These are phyloP conservation scores for Trachelus troglodyta DNA, from an alignment of 2,888 invertebrate genomes.

Conservation along the genomic window DNA sequence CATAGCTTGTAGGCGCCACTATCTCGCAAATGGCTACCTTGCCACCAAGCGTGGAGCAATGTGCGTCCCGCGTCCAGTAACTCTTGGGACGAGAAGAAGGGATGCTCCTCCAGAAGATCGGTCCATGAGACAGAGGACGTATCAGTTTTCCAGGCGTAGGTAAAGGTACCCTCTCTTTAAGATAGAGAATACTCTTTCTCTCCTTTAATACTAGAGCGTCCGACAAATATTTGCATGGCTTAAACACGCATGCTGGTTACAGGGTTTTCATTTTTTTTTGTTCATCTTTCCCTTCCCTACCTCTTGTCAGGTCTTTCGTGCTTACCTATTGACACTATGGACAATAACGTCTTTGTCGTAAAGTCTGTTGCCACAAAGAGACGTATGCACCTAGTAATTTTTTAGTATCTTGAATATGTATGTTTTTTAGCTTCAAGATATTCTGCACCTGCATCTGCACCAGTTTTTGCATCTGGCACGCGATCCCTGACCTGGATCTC, in stretches of 20 bases:
- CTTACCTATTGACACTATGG: constrained; percentile 27
- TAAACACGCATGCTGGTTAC: background rate
- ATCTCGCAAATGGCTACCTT: background rate
- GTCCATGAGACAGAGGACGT: background rate
- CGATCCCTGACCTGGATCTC: background rate
- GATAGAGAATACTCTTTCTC: background rate
- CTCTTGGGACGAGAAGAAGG: background rate
- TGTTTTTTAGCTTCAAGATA: background rate
- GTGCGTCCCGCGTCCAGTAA: background rate
- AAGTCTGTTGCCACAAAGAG: background rate
- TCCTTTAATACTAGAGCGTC: background rate
- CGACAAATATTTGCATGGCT: background rate
- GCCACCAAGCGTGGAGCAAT: background rate
- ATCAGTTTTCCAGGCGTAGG: background rate
- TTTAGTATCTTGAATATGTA: background rate
- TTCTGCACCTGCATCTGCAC: background rate
- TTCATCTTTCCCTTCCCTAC: background rate
- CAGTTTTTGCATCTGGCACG: background rate
- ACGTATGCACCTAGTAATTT: background rate
- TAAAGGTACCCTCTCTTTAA: background rate
- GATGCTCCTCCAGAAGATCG: background rate
- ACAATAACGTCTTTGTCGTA: constrained; percentile 25
- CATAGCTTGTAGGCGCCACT: background rate
- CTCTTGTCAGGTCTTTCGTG: background rate
- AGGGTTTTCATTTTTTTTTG: background rate